Evolutionary conservation across 2,113 vertebrate species (phyloP).

Genomic region (Chitala chitala): DNA sequence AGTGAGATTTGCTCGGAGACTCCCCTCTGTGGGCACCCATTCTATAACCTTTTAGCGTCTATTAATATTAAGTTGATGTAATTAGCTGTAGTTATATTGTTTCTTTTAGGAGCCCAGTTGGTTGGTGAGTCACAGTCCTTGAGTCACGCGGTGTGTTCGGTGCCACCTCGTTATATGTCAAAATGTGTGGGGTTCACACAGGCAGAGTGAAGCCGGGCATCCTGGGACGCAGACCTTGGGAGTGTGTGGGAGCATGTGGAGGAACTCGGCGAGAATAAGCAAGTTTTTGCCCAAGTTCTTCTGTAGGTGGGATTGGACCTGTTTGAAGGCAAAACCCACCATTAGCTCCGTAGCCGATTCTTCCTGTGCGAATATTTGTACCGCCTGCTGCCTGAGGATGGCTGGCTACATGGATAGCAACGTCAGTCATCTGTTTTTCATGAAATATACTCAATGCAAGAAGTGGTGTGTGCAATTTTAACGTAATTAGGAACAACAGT

Average conservation of each 20-base stretch:
- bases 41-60: neutral
- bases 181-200: neutral
- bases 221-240: neutral
- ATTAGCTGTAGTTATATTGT: neutral
- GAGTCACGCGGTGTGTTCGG: neutral
- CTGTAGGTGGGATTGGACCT: no score
- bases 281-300: no score
- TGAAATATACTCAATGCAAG: neutral
- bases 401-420: no score
- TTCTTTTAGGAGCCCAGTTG: neutral
- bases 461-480: neutral
- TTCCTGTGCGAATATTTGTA: neutral
- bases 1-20: neutral
- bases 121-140: slow-evolving; percentile 7
- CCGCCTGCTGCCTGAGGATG: no score
- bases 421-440: neutral
- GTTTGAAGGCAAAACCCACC: no score
- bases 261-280: no score
- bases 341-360: no score
- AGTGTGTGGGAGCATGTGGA: neutral
- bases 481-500: neutral
- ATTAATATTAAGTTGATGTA: neutral
- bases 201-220: neutral
- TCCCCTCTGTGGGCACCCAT: neutral
- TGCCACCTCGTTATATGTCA: neutral